Conservation (phyloP, 2,113 vertebrate species). For the Channa argus region DNA sequence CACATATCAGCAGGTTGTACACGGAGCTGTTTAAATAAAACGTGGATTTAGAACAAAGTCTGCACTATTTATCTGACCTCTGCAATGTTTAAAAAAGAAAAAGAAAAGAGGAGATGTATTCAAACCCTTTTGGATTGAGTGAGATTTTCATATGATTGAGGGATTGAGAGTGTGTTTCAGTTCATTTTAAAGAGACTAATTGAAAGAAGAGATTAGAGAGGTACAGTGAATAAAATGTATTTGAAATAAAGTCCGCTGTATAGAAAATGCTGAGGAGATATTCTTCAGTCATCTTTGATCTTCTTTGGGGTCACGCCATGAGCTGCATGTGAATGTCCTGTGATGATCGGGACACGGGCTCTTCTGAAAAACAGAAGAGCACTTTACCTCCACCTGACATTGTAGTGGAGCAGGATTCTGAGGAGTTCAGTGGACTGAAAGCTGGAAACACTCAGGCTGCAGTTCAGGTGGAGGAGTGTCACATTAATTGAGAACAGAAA, state of each 20-base stretch:
- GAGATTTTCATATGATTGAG: neutral
- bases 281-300: too few relatives aligned
- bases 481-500: too few relatives aligned
- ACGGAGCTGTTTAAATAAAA: conserved; percentile 43
- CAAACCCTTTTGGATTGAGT: neutral
- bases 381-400: neutral
- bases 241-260: too few relatives aligned
- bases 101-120: too few relatives aligned
- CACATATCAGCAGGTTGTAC: conserved; percentile 26
- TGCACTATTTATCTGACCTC: conserved; percentile 25
- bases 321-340: neutral
- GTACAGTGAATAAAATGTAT: neutral
- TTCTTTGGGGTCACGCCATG: neutral
- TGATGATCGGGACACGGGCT: too few relatives aligned
- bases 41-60: conserved; percentile 34
- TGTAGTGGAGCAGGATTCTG: neutral
- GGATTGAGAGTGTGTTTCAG: too few relatives aligned
- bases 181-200: neutral
- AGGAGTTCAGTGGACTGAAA: neutral
- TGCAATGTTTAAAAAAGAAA: conserved; percentile 8
- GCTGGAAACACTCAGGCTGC: neutral
- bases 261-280: too few relatives aligned
- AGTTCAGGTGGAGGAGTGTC: too few relatives aligned
- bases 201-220: neutral
- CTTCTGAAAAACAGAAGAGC: too few relatives aligned